phyloP scores from a whole-genome alignment of 2,888 invertebrate species.

The Oeneis ivallda region DNA sequence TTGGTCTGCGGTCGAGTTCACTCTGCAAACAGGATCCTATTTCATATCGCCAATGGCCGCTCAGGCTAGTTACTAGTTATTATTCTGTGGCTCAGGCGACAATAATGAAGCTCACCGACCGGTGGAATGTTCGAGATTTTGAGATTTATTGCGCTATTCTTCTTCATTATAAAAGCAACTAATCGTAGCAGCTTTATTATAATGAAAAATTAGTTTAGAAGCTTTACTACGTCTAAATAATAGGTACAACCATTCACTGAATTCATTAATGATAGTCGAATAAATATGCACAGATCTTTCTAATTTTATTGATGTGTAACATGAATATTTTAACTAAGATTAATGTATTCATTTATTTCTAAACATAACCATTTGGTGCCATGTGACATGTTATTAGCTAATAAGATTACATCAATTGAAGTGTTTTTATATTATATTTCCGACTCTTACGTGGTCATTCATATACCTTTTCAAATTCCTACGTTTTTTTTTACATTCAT shows the following conservation, averaged over 20 bases:
- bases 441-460: no score
- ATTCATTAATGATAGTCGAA: no score
- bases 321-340: background rate
- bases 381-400: background rate
- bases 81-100: constrained; percentile 29
- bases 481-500: no score
- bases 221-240: no score
- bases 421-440: no score
- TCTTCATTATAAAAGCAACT: background rate
- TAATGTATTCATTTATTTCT: constrained; percentile 3
- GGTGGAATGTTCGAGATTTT: constrained; percentile 27
- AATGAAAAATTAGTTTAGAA: background rate
- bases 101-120: constrained; percentile 25
- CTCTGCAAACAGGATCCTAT: constrained; percentile 59
- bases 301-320: background rate
- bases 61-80: no score
- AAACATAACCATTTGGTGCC: background rate
- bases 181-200: constrained; percentile 1
- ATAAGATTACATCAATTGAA: no score
- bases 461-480: no score
- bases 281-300: no score
- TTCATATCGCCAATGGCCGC: constrained; percentile 45
- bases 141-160: constrained; percentile 12
- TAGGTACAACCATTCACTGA: no score
- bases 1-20: constrained; percentile 13